These are phyloP conservation scores for Zophobas atratus DNA, from an alignment of 1,140 invertebrate species.

Conservation along the genomic window DNA sequence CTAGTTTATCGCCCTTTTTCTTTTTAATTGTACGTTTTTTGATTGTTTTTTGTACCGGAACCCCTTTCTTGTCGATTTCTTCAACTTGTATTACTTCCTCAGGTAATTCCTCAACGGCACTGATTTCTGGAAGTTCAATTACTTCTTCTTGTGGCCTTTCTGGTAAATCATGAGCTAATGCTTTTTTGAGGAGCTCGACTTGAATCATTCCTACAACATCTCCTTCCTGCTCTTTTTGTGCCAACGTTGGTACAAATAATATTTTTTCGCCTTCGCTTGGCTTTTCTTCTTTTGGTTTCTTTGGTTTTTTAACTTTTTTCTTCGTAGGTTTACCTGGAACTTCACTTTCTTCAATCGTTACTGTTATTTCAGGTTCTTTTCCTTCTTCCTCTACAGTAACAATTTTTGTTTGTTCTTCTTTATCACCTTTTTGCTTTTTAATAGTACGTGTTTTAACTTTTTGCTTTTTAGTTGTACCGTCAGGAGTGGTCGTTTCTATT, in stretches of 20 bases:
- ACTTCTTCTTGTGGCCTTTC: slow-evolving; percentile 53
- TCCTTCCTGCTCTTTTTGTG: slow-evolving; percentile 54
- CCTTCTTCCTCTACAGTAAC: slow-evolving; percentile 64
- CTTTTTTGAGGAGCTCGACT: slow-evolving; percentile 58
- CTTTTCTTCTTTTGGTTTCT: slow-evolving; percentile 49
- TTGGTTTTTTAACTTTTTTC: too few species aligned
- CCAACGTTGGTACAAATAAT: slow-evolving; percentile 57
- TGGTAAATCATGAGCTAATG: slow-evolving; percentile 58
- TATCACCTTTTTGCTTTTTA: slow-evolving; percentile 58
- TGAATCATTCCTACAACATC: slow-evolving; percentile 57
- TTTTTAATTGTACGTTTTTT: slow-evolving; percentile 56
- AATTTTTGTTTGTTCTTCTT: slow-evolving; percentile 62
- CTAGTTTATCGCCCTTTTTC: slow-evolving; percentile 55
- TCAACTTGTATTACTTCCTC: slow-evolving; percentile 42
- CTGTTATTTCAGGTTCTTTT: slow-evolving; percentile 61
- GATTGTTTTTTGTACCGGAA: slow-evolving; percentile 46
- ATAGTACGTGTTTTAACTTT: slow-evolving; percentile 63
- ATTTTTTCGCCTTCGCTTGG: slow-evolving; percentile 57
- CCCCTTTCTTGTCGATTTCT: slow-evolving; percentile 16
- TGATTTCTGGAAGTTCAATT: slow-evolving; percentile 55
- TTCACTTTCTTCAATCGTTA: slow-evolving; percentile 59
- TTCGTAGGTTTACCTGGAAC: slow-evolving; percentile 57
- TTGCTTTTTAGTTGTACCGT: slow-evolving; percentile 63
- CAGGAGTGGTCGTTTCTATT: slow-evolving; percentile 49
- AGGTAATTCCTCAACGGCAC: slow-evolving; percentile 66